A percentile compares a stretch with the other conserved stretches of the same genome.
phyloP scores from a whole-genome alignment of 2,797 vertebrate genomes.

The Poeciliopsis presidionis region DNA sequence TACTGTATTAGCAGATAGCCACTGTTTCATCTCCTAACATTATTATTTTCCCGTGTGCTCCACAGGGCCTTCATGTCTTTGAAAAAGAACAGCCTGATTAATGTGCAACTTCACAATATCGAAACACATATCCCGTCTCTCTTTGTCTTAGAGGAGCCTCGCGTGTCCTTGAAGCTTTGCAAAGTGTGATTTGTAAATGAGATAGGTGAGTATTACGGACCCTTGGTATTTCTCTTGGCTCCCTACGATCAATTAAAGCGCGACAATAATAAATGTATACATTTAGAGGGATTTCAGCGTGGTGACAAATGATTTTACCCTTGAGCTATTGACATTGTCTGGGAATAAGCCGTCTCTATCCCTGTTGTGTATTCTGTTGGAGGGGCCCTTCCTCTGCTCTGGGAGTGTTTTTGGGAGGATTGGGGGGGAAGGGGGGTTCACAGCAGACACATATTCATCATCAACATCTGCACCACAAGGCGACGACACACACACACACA shows the following conservation, averaged over 20 bases:
- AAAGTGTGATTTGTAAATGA: conserved; percentile 83
- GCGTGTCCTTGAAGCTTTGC: conserved; percentile 78
- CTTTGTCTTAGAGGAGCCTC: conserved; percentile 63
- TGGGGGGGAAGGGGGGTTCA: conserved; percentile 52
- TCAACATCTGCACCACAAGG: conserved; percentile 71
- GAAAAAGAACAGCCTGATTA: conserved; percentile 35
- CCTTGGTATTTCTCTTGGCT: conserved; percentile 82
- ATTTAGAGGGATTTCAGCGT: conserved; percentile 80
- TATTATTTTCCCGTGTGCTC: not conserved
- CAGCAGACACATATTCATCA: conserved; percentile 77
- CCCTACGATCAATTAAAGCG: conserved; percentile 82
- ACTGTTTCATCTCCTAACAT: not conserved
- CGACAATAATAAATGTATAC: conserved; percentile 87
- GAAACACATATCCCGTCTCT: conserved; percentile 50
- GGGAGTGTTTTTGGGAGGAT: conserved; percentile 49
- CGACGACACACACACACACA: conserved; percentile 11
- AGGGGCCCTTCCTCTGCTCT: conserved; percentile 79
- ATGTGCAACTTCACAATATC: conserved; percentile 49
- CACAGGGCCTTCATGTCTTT: not conserved
- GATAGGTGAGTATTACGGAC: conserved; percentile 78
- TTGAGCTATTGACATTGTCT: conserved; percentile 86
- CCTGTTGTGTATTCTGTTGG: conserved; percentile 82
- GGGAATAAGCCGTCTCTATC: conserved; percentile 79
- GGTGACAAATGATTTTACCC: conserved; percentile 86
- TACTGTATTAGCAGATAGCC: not conserved